These are phyloP conservation scores for Trissolcus brochymenae DNA, from an alignment of 2,888 invertebrate species.

Conservation along the genomic window DNA sequence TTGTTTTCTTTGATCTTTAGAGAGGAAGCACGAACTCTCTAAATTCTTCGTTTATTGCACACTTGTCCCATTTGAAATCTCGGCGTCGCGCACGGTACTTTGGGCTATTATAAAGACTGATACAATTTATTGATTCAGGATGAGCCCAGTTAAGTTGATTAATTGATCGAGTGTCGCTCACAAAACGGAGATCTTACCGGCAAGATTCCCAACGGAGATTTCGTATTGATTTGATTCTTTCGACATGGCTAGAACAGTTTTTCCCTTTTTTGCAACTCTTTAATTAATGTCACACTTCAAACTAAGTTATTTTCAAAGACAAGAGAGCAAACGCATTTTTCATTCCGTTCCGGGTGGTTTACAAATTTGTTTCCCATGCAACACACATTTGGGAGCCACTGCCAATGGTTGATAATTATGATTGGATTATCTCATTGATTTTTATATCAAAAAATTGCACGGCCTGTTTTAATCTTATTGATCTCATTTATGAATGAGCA, in stretches of 20 bases:
- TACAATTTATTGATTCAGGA: conserved; percentile 34
- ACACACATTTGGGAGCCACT: too few relatives aligned
- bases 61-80: conserved; percentile 41
- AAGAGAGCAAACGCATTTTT: too few relatives aligned
- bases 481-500: conserved; percentile 25
- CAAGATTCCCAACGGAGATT: too few relatives aligned
- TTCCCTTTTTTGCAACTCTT: too few relatives aligned
- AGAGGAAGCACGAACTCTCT: conserved; percentile 5
- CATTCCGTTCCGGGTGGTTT: too few relatives aligned
- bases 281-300: too few relatives aligned
- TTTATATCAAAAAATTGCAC: conserved; percentile 25
- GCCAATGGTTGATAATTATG: too few relatives aligned
- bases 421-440: conserved; percentile 10
- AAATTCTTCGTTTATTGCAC: conserved; percentile 38
- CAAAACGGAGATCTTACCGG: conserved; percentile 8
- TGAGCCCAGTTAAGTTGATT: conserved; percentile 10
- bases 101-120: conserved; percentile 4
- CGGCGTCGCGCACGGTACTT: conserved; percentile 17
- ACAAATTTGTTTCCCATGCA: too few relatives aligned
- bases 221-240: too few relatives aligned
- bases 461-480: conserved; percentile 32
- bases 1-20: too few relatives aligned
- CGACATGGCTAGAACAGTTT: too few relatives aligned
- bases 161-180: conserved; percentile 19
- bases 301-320: too few relatives aligned